Evolutionary conservation across 2,113 vertebrate species (phyloP), one percentile per base, ranked within the genome.

Genomic region (Sinocyclocheilus anophthalmus): DNA sequence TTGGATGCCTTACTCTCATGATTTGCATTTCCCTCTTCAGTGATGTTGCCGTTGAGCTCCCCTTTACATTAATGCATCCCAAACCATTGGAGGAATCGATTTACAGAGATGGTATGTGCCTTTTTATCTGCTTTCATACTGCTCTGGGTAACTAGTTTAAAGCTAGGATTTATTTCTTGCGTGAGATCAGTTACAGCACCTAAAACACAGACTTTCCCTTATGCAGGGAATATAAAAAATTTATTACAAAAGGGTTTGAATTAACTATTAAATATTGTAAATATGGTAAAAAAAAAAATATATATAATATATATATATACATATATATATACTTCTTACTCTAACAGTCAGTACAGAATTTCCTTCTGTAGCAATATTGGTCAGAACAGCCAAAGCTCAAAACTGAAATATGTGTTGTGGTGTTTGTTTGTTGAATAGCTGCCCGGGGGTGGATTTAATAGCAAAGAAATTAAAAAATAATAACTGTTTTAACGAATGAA

Each of bases 11-110:
- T 55, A 8, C 33, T 45, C 7, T 45, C n/a, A 67, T 37, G 9
- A 33, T 77, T 1, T 81, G 48, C 45, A 5, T 63, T 50, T 16
- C 50, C 67, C 85, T 65, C 92, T 91, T 61, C 95, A 99, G 98
- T 0, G 98, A 99, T 0, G 97, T 99, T 18, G 96, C 96, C 0
- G 96, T 99, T 5, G 97, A 99, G 85, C 94, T 99, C 73, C 97
- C 98, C 0, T 99, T 99, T 92, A 99, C 97, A 0, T 88, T 99
- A 78, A 99, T 99, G 98, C 97, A 99, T 85, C 97, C 97, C 3
- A 98, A 99, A 88, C 98, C 98, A 1, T 91, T 94, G 48, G 97
- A 99, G 72, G 97, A 99, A 0, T 93, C 93, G 0, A 69, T 94
- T 22, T 95, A 94, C 87, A 93, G 95, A 87, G 97, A 97, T 69